A percentile compares a stretch with the other conserved stretches of the same genome.
Evolutionary conservation across 2,888 invertebrate genomes (phyloP).

Genomic region (Tenthredo notha): DNA sequence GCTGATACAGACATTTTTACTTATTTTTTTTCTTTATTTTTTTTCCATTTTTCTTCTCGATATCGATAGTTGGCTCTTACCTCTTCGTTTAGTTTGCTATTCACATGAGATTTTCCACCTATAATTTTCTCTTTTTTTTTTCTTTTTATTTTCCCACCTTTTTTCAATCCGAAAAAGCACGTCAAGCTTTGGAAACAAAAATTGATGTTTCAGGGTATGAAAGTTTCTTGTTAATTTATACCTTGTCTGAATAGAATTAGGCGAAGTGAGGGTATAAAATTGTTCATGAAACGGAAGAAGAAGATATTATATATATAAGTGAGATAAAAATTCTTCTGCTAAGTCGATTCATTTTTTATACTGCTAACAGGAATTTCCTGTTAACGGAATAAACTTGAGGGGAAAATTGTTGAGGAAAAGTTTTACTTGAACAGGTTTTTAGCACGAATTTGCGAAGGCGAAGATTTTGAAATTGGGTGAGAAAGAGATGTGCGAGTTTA

Average conservation of each 20-base stretch:
- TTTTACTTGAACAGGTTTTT: neutral
- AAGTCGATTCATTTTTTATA: constrained; percentile 1
- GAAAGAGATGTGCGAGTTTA: neutral
- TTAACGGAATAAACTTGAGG: neutral
- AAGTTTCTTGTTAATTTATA: neutral
- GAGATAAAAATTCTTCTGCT: neutral
- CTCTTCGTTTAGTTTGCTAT: neutral
- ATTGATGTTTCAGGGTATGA: neutral
- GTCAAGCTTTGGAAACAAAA: neutral
- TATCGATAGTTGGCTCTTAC: neutral
- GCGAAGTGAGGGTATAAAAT: neutral
- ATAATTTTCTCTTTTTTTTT: neutral
- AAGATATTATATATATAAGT: constrained; percentile 4
- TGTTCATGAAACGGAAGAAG: neutral
- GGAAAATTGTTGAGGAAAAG: neutral
- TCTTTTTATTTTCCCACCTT: neutral
- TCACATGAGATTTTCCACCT: neutral
- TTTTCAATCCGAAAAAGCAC: neutral
- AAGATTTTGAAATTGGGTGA: constrained; percentile 11
- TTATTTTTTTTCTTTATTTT: neutral
- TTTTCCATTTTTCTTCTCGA: neutral
- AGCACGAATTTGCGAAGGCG: neutral
- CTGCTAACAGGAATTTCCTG: constrained; percentile 18
- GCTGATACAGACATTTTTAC: neutral
- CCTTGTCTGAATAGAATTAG: neutral